These are phyloP conservation scores for Thermophis baileyi DNA, from an alignment of 2,113 vertebrate species.

Conservation along the genomic window DNA sequence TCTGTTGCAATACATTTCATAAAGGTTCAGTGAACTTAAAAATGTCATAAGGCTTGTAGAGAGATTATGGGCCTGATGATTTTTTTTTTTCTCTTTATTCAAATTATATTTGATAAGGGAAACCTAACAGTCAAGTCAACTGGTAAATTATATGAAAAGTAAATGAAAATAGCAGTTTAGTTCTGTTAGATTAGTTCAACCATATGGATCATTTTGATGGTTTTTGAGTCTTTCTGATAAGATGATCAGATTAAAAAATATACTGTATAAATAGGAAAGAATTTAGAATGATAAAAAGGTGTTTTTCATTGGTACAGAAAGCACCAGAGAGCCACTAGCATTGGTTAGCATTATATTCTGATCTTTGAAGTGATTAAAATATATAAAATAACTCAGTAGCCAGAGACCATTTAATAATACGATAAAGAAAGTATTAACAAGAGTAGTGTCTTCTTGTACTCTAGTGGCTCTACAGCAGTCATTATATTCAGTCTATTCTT, in stretches of 20 bases:
- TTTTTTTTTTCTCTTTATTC: neutral
- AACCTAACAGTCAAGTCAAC: neutral
- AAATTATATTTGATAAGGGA: neutral
- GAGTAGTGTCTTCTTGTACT: neutral
- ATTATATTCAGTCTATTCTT: slow-evolving; percentile 3
- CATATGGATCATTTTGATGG: neutral
- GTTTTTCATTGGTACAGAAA: neutral
- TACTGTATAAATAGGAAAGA: neutral
- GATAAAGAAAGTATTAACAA: neutral
- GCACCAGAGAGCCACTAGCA: no score
- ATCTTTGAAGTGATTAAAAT: neutral
- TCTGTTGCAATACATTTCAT: neutral
- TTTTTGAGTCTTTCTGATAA: neutral
- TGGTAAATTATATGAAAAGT: neutral
- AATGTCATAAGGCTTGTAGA: neutral
- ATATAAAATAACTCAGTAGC: neutral
- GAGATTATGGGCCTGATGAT: neutral
- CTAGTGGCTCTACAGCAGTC: neutral
- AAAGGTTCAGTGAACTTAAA: neutral
- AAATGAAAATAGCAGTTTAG: neutral
- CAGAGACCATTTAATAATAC: neutral
- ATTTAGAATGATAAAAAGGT: neutral
- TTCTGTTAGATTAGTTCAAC: neutral
- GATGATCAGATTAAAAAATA: neutral
- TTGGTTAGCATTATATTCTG: neutral